These are phyloP conservation scores for Crocuta crocuta DNA, from an alignment of 2,113 vertebrate species.

Conservation along the genomic window DNA sequence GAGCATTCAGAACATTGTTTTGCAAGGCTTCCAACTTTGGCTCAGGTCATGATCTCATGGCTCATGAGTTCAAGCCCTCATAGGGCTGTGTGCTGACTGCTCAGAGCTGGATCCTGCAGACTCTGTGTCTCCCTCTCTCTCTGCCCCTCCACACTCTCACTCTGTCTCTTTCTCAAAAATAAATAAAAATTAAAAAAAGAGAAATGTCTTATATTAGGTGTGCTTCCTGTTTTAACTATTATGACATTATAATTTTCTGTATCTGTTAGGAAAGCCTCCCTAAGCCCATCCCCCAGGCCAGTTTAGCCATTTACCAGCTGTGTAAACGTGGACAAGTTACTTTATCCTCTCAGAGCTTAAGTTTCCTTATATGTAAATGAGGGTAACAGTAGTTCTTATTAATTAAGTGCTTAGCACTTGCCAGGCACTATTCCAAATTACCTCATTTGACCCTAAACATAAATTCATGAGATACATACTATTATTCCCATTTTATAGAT, in stretches of 20 bases:
- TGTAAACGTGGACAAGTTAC: background rate
- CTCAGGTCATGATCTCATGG: no score
- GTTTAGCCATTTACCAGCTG: background rate
- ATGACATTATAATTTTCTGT: background rate
- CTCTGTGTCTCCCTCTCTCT: no score
- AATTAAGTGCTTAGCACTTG: background rate
- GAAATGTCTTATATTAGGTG: background rate
- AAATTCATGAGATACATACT: background rate
- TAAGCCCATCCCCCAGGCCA: background rate
- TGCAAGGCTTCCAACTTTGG: background rate
- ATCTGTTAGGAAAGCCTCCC: background rate
- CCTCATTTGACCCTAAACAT: background rate
- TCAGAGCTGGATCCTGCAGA: no score
- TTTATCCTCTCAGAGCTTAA: background rate
- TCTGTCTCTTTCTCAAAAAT: no score
- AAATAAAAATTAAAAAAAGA: no score
- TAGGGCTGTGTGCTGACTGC: no score
- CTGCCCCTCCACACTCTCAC: no score
- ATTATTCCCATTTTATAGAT: background rate
- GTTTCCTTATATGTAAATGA: background rate
- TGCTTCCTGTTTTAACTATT: constrained; percentile 2
- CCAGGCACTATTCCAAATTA: background rate
- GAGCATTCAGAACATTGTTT: background rate
- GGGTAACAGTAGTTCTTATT: background rate
- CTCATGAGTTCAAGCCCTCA: no score